phyloP scores from a whole-genome alignment of 2,888 invertebrate species.

The Palloptera scutellata region DNA sequence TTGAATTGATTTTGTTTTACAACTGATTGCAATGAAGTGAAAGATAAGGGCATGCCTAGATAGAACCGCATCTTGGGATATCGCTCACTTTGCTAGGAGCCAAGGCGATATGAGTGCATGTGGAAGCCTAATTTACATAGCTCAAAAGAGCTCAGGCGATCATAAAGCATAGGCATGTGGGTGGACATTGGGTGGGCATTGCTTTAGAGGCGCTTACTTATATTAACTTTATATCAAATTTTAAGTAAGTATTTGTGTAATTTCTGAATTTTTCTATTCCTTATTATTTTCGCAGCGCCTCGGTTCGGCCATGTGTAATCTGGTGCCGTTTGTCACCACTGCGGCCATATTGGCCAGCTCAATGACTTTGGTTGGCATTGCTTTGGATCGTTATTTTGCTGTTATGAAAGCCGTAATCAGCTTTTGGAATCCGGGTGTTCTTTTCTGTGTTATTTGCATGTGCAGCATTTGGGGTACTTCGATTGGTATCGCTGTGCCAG shows the following conservation, averaged over 20 bases:
- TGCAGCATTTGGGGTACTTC: constrained; percentile 62
- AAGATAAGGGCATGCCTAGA: no score
- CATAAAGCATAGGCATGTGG: no score
- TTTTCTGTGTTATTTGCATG: constrained; percentile 57
- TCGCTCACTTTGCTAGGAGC: no score
- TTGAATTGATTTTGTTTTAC: not conserved
- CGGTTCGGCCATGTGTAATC: constrained; percentile 65
- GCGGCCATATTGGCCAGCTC: constrained; percentile 67
- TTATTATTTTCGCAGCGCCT: constrained; percentile 58
- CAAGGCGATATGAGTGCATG: no score
- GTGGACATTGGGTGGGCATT: no score
- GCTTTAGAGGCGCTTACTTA: no score
- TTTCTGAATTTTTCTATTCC: no score
- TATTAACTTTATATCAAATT: no score
- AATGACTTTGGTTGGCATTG: constrained; percentile 67
- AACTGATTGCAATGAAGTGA: not conserved
- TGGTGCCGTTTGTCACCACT: constrained; percentile 66
- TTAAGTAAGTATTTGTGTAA: no score
- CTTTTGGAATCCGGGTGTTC: constrained; percentile 64
- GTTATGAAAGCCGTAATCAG: constrained; percentile 63
- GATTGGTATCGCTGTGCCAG: constrained; percentile 64
- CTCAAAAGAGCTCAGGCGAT: no score
- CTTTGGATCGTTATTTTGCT: constrained; percentile 68
- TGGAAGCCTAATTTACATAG: no score
- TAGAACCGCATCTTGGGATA: no score